Conservation (phyloP, 2,113 vertebrate genomes). For the Scatophagus argus region DNA sequence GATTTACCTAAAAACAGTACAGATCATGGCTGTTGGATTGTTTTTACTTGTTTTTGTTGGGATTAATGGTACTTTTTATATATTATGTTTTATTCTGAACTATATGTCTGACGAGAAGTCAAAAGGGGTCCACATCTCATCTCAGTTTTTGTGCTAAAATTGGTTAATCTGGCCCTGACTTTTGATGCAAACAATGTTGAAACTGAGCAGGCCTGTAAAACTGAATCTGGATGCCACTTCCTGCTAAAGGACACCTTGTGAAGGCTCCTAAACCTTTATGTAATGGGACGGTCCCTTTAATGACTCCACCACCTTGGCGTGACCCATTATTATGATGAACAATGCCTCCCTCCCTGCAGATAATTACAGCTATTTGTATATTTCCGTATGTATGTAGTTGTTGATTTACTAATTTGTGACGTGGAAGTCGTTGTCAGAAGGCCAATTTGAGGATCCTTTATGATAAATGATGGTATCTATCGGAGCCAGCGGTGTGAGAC, state of each 20-base stretch:
- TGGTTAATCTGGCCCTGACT: neutral
- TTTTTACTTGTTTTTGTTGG: too few relatives aligned
- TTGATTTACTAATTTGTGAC: slow-evolving; percentile 60
- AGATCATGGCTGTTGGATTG: too few relatives aligned
- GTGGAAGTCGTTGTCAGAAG: slow-evolving; percentile 58
- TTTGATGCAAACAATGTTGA: neutral
- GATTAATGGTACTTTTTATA: too few relatives aligned
- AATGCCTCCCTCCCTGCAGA: neutral
- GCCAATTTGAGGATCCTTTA: slow-evolving; percentile 50
- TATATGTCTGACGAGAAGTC: neutral
- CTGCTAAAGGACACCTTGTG: slow-evolving; percentile 38
- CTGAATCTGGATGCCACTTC: neutral
- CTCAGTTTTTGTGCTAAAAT: too few relatives aligned
- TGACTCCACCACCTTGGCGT: slow-evolving; percentile 24
- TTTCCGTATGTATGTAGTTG: slow-evolving; percentile 58
- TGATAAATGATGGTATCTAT: slow-evolving; percentile 62
- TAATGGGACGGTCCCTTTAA: slow-evolving; percentile 43
- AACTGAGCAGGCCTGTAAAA: neutral
- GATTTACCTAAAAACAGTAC: too few relatives aligned
- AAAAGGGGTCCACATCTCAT: too few relatives aligned
- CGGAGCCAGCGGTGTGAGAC: slow-evolving; percentile 61
- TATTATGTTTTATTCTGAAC: too few relatives aligned
- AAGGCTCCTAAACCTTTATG: slow-evolving; percentile 17
- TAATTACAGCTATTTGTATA: slow-evolving; percentile 68
- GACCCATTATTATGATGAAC: slow-evolving; percentile 60